These are phyloP conservation scores for Caenorhabditis becei DNA, from an alignment of 2,888 invertebrate species.

Conservation along the genomic window DNA sequence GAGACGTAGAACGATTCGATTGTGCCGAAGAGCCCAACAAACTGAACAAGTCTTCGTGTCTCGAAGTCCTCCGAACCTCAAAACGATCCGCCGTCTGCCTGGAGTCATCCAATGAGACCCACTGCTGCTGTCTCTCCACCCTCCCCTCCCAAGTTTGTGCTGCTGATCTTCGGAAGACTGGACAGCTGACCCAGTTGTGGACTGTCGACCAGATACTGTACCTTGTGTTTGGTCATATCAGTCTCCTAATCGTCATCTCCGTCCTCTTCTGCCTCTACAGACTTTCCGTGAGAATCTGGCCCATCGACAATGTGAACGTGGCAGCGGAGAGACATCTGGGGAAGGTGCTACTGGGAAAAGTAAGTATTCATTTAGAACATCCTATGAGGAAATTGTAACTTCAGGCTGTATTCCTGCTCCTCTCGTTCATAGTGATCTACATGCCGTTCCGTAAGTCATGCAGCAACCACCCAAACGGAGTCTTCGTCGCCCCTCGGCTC, in stretches of 20 bases:
- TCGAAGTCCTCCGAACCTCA: conserved; percentile 6
- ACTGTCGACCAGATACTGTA: conserved; percentile 32
- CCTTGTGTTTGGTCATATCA: conserved; percentile 30
- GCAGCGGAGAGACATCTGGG: conserved; percentile 18
- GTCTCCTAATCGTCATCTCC: conserved; percentile 9
- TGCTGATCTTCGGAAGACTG: conserved; percentile 22
- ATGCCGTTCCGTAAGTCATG: conserved; percentile 50
- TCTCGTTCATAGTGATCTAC: conserved; percentile 25
- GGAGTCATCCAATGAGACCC: conserved; percentile 25
- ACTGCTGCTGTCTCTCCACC: conserved; percentile 50
- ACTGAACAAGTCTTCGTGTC: conserved; percentile 26
- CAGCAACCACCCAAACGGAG: conserved; percentile 35
- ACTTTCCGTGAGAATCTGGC: conserved; percentile 29
- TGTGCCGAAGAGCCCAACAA: conserved; percentile 22
- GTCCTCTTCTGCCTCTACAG: conserved; percentile 25
- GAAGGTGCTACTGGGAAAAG: conserved; percentile 14
- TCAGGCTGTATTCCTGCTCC: conserved; percentile 23
- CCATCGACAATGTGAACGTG: conserved; percentile 26
- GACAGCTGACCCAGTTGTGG: conserved; percentile 36
- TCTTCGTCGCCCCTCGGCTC: conserved; percentile 24
- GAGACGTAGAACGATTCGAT: conserved; percentile 52
- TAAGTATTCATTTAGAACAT: background rate
- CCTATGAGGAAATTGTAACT: background rate
- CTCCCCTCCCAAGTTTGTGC: conserved; percentile 34
- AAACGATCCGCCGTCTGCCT: conserved; percentile 30